These are phyloP conservation scores for Phylloscopus trochilus DNA, from an alignment of 2,113 vertebrate genomes.

Conservation along the genomic window DNA sequence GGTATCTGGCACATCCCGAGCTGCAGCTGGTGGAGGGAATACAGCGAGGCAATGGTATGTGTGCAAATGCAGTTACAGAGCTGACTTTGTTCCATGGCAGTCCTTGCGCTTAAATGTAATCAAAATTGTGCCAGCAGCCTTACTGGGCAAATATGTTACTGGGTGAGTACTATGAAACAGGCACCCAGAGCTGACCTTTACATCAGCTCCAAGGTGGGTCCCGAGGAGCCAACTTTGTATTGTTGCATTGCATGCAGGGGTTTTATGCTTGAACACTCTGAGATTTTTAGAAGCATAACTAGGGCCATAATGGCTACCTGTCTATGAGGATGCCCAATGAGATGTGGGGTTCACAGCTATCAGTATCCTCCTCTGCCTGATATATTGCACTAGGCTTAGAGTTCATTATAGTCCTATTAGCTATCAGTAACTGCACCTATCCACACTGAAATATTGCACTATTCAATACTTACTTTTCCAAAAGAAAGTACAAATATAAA, in stretches of 20 bases:
- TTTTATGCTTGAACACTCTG: not conserved
- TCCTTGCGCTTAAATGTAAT: not conserved
- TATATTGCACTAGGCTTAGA: not conserved
- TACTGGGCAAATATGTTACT: not conserved
- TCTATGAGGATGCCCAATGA: accelerated
- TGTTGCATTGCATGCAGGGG: not conserved
- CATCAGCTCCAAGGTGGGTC: not conserved
- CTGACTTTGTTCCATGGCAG: conserved; percentile 16
- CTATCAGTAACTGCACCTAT: not conserved
- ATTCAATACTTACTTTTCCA: not conserved
- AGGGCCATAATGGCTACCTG: not conserved
- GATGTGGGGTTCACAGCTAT: accelerated
- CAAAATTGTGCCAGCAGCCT: not conserved
- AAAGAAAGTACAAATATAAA: not conserved
- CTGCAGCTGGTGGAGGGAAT: conserved; percentile 25
- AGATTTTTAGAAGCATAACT: not conserved
- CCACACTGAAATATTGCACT: not conserved
- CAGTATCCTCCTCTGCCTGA: not conserved
- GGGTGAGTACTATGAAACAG: not conserved
- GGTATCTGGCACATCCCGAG: not conserved
- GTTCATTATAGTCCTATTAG: too few species aligned
- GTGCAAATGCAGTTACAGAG: conserved; percentile 37
- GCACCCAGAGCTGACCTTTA: not conserved
- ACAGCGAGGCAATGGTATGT: not conserved
- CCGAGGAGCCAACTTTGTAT: not conserved